A percentile compares a stretch with the other conserved stretches of the same genome.
These are phyloP conservation scores for Labeo calbasu DNA, from an alignment of 2,797 vertebrate species.

Conservation along the genomic window DNA sequence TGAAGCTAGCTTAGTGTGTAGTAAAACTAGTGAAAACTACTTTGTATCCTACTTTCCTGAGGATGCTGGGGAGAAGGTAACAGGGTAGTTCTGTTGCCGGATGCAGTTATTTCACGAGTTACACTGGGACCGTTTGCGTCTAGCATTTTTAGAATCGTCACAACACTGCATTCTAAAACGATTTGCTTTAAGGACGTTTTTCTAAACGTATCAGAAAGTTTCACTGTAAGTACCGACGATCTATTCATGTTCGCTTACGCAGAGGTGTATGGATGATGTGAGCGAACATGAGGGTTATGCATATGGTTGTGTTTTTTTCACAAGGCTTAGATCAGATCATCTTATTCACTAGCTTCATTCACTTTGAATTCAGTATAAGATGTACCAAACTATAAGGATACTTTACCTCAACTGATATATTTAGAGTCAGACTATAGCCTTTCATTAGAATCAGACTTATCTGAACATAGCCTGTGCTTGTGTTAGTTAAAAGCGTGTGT, in stretches of 20 bases:
- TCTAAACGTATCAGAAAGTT: slow-evolving; percentile 10
- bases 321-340: background rate
- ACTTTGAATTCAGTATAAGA: slow-evolving; percentile 4
- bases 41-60: slow-evolving; percentile 63
- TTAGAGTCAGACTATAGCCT: slow-evolving; percentile 9
- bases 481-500: slow-evolving; percentile 44
- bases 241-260: slow-evolving; percentile 31
- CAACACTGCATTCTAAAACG: background rate
- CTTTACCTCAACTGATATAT: slow-evolving; percentile 13
- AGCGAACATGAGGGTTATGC: slow-evolving; percentile 23
- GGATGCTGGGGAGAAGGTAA: slow-evolving; percentile 36
- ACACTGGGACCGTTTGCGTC: background rate
- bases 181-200: background rate
- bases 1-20: slow-evolving; percentile 42
- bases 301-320: slow-evolving; percentile 18
- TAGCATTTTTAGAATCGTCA: slow-evolving; percentile 2
- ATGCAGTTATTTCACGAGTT: too few relatives aligned
- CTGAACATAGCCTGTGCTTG: slow-evolving; percentile 70
- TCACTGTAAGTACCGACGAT: background rate
- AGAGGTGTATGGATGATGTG: slow-evolving; percentile 23
- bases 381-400: background rate
- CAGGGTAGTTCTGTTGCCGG: too few relatives aligned
- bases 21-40: slow-evolving; percentile 54
- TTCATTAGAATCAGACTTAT: slow-evolving; percentile 72
- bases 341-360: background rate